Evolutionary conservation across 2,888 invertebrate genomes (phyloP).

Genomic region (Sericinus montela): DNA sequence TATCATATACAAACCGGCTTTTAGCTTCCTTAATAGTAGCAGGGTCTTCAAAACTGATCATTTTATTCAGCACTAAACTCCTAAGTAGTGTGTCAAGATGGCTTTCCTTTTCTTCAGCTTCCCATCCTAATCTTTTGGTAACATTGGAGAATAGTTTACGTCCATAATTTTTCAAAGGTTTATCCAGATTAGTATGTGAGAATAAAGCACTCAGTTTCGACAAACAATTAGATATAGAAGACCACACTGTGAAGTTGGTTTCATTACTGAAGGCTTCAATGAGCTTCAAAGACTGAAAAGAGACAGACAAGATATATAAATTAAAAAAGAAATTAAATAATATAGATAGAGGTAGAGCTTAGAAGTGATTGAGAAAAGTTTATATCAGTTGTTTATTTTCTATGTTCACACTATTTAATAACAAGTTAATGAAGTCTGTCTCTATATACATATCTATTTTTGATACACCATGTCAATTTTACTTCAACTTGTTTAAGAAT

Average conservation of each 20-base stretch:
- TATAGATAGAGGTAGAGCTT: too few relatives aligned
- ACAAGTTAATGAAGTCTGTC: too few relatives aligned
- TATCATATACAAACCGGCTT: slow-evolving; percentile 58
- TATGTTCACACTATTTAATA: too few relatives aligned
- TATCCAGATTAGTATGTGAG: slow-evolving; percentile 87
- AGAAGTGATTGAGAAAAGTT: too few relatives aligned
- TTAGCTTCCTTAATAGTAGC: slow-evolving; percentile 88
- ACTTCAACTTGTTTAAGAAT: too few relatives aligned
- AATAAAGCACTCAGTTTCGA: slow-evolving; percentile 87
- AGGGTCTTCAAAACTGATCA: slow-evolving; percentile 91
- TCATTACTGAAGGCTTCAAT: slow-evolving; percentile 92
- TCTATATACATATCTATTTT: too few relatives aligned
- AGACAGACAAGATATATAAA: too few relatives aligned
- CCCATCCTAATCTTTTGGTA: slow-evolving; percentile 90
- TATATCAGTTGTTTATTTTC: too few relatives aligned
- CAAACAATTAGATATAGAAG: slow-evolving; percentile 87
- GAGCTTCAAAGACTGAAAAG: slow-evolving; percentile 82
- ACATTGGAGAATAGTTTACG: slow-evolving; percentile 86
- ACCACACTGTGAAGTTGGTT: slow-evolving; percentile 96
- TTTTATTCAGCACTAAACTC: slow-evolving; percentile 88
- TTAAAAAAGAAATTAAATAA: slow-evolving; percentile 19
- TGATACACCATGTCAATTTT: too few relatives aligned
- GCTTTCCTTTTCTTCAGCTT: slow-evolving; percentile 88
- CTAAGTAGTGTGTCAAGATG: slow-evolving; percentile 92
- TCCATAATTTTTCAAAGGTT: slow-evolving; percentile 86